Evolutionary conservation across 2,113 vertebrate genomes (phyloP).

Genomic region (rabbit (Oryctolagus cuniculus)): mOryCun1.1 NC_091435.1:84480501-84481000

Average conservation of each 20-base stretch:
- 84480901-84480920: no score
- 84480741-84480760: accelerated
- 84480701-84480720: not conserved
- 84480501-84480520: not conserved
- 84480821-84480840: not conserved
- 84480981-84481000: not conserved
- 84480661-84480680: accelerated
- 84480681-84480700: not conserved
- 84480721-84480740: accelerated
- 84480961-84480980: not conserved
- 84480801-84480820: not conserved
- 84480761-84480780: no score
- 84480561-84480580: not conserved
- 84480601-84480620: not conserved
- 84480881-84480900: not conserved
- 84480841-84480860: not conserved
- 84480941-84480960: not conserved
- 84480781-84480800: not conserved
- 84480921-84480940: not conserved
- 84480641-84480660: not conserved
- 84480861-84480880: not conserved
- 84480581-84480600: not conserved
- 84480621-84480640: not conserved
- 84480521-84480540: not conserved
- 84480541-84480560: not conserved